Evolutionary conservation across 2,888 invertebrate species (phyloP), one percentile per base, ranked within the genome.

Genomic region (Cosmopolites sordidus): DNA sequence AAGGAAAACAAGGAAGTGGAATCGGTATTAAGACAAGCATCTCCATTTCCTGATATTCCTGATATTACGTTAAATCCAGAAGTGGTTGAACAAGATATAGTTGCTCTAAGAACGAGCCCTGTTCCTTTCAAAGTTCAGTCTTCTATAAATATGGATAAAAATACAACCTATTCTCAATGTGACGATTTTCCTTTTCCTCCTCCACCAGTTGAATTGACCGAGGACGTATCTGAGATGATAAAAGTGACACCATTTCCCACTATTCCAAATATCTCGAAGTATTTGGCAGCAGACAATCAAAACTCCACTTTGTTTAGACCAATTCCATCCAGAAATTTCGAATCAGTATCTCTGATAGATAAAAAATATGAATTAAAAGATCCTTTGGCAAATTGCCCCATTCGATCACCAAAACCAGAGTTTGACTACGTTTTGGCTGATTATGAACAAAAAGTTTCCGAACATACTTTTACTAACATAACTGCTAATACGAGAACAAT

Each of bases 41-140:
- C 71, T 1, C 69, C 70, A 11, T 73, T 72, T 60, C 72, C 72
- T 6, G 58, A 41, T 11, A 71, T 73, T 43, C 66, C 68, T 8
- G 69, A 73, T 58, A 60, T 72, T 27, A 64, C 58, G 5, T 47
- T 66, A 43, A 67, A 68, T 45, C 69, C 69, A 11, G 71, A 72
- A 54, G 54, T 71, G 1, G 51, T 71, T 1, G 70, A 71, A 54
- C 56, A 63, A 48, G 71, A 72, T 57, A 58, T 72, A 15, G 66
- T 67, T 1, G 48, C 50, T 2, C 54, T 71, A 6, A 59, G 70
- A 51, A 67, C 62, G 1, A 69, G 65, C 55, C 71, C 71, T 1
- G 43, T 63, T 39, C 65, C 66, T 16, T 64, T 61, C 52, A 56
- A 48, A 54, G 39, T 61, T 5, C 55, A 58, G 42, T 48, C 60